These are phyloP conservation scores for Vombatus ursinus DNA, from an alignment of 2,113 vertebrate genomes.

Conservation along the genomic window DNA sequence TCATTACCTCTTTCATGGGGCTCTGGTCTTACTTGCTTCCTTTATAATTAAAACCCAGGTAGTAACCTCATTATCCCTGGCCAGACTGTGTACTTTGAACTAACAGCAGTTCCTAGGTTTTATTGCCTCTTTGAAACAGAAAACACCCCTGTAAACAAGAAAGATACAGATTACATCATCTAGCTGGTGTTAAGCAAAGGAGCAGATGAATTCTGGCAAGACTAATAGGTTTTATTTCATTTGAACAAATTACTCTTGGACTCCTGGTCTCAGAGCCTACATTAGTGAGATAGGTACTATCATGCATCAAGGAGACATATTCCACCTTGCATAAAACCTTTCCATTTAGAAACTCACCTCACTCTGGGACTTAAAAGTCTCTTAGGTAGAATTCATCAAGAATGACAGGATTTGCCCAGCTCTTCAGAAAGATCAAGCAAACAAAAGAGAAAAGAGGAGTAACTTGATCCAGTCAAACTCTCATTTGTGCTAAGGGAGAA, in stretches of 20 bases:
- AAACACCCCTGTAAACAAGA: constrained; percentile 52
- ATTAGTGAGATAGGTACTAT: constrained; percentile 35
- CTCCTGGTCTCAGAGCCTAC: constrained; percentile 51
- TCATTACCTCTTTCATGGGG: background rate
- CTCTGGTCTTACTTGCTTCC: background rate
- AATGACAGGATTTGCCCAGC: rapidly evolving
- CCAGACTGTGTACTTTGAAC: background rate
- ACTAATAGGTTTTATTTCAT: constrained; percentile 68
- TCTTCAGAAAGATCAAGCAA: background rate
- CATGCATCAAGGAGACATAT: constrained; percentile 64
- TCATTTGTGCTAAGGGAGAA: background rate
- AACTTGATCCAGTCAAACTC: background rate
- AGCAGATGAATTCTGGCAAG: constrained; percentile 52
- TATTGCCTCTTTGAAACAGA: constrained; percentile 21
- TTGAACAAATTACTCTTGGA: constrained; percentile 60
- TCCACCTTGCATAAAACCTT: constrained; percentile 64
- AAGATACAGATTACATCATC: constrained; percentile 57
- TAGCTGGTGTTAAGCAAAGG: constrained; percentile 36
- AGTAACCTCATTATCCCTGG: constrained; percentile 16
- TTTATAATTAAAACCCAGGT: constrained; percentile 41
- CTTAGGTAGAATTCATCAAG: background rate
- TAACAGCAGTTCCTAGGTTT: constrained; percentile 3
- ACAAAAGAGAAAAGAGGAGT: background rate
- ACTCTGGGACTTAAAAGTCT: background rate
- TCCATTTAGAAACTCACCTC: constrained; percentile 59